Base-by-base conservation (phyloP, 2,888 invertebrate species). In the Andrena minutula region DNA sequence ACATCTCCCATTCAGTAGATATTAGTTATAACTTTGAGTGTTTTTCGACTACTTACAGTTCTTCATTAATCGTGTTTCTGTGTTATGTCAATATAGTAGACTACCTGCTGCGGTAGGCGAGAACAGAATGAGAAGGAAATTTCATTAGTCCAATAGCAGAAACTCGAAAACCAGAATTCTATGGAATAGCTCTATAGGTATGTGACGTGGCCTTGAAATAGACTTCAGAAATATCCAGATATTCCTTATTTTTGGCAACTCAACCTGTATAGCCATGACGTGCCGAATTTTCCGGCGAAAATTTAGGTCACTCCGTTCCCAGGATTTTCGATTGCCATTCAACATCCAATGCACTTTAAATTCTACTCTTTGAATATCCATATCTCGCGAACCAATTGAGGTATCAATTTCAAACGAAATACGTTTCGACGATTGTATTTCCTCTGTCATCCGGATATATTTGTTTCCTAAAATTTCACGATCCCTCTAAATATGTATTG, bases 261-360 rank as follows among this genome's bases (percentile, higher is more conserved):
- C 23, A 56, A 26, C 12, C 4, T 56, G 26, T 23, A 23, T 12
- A 23, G 53, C 10, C 23, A 4, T 8, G 53, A 12, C 23, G 20
- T 10, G 20, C 12, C 53, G 26, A 56, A 23, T 56, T 56, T 56
- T 26, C 10, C 20, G 56, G 10, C 10, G 23, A n/a, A 60, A 32
- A 30, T 41, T 5, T 32, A 60, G 30, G n/a, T 30, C 30, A 32
- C 30, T n/a, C n/a, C 60, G 16, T 60, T 28, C n/a, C 8, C 32
- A n/a, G 8, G 30, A 30, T 30, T 32, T 30, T 60, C 30, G 30
- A 32, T 60, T 30, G n/a, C 60, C 60, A 60, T 30, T n/a, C 32
- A 30, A n/a, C 10, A 23, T 20, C 56, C 56, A 56, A 56, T 26
- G 4, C 56, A 56, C 56, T 56, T 26, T 56, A 56, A 56, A 56